These are phyloP conservation scores for Anabacerthia variegaticeps DNA, from an alignment of 2,797 vertebrate genomes.

Conservation along the genomic window DNA sequence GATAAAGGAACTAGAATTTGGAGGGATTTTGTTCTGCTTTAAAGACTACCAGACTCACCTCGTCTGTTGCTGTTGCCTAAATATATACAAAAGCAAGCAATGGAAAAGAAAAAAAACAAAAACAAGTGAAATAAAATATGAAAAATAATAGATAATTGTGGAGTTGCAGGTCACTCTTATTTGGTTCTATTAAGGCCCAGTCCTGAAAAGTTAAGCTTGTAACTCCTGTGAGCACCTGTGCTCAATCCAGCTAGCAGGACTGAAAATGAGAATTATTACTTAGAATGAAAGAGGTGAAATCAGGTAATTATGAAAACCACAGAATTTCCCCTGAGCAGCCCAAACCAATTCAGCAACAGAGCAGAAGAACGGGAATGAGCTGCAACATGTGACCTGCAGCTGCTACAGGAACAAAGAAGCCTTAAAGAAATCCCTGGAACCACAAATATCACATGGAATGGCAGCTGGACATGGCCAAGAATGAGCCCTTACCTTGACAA, in stretches of 20 bases:
- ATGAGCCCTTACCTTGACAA: constrained; percentile 85
- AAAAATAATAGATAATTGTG: background rate
- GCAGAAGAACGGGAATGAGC: background rate
- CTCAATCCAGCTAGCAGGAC: background rate
- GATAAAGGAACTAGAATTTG: background rate
- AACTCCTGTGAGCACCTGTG: background rate
- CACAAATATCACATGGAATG: background rate
- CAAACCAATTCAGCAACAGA: background rate
- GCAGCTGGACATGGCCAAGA: fast-evolving
- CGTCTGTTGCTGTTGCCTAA: constrained; percentile 43
- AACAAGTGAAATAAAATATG: background rate
- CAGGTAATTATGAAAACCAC: background rate
- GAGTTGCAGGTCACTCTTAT: background rate
- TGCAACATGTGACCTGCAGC: background rate
- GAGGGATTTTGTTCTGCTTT: background rate
- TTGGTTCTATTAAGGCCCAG: background rate
- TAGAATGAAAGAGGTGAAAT: background rate
- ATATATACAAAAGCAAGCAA: constrained; percentile 14
- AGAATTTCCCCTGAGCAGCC: background rate
- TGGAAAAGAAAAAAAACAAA: background rate
- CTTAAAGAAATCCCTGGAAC: background rate
- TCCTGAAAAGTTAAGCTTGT: background rate
- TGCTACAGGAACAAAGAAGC: background rate
- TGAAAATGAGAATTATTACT: background rate
- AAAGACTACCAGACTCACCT: constrained; percentile 43